Base-by-base conservation (phyloP, 2,888 invertebrate species). In the Arenicola marina region DNA sequence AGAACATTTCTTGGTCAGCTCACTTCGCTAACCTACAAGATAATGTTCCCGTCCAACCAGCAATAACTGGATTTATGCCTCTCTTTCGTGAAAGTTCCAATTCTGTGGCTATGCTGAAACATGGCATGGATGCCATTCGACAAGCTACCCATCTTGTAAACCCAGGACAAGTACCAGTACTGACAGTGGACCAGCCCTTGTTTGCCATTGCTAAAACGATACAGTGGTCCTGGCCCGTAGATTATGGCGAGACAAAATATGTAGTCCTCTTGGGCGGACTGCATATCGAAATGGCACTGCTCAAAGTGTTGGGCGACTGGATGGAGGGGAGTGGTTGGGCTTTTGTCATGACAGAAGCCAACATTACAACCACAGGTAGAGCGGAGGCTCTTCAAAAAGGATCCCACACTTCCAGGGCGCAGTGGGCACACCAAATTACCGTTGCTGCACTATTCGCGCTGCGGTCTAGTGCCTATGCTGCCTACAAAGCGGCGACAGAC, bases 221-320 rank as follows among this genome's bases (percentile, higher is more conserved):
- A 0, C 76, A 78, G 64, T 76, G 76, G 75, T 48, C 62, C 3
- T 75, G 68, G 64, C 75, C 73, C 18, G 65, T 75, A 1, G 21
- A 24, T 15, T 68, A 70, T 63, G 75, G 75, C 2, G 75, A 77
- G 56, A 61, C 72, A 4, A 64, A 66, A 26, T 65, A 69, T 59
- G 64, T 76, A 18, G 59, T 76, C 3, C 68, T 77, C 67, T 63
- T 78, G 51, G 77, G 76, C 11, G 76, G 76, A 2, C 64, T 78
- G 32, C 76, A 78, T 61, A 75, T 72, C 51, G 76, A 78, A 57
- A 73, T 75, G 68, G 73, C 75, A 11, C 57, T 66, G 18, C 59
- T 74, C 56, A 72, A 66, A 55, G 59, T 68, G 2, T 29, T 76
- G n/a, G 76, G 75, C 4, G 60, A 61, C 44, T 63, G 63, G 46